Evolutionary conservation across 2,797 vertebrate genomes (phyloP), one percentile per base, ranked within the genome.

Genomic region (Fratercula arctica): DNA sequence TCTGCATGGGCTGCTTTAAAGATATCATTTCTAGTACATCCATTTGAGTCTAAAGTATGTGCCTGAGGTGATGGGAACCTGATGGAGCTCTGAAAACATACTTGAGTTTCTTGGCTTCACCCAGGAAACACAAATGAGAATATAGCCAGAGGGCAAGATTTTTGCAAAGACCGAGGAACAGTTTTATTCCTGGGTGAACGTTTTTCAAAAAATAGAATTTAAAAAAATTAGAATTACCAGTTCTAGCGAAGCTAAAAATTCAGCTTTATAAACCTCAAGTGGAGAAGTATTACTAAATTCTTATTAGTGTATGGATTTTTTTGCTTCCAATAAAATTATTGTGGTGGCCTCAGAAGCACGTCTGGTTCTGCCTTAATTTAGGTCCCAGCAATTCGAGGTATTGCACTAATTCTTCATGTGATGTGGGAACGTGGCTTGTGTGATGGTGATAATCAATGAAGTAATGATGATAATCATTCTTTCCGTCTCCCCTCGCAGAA

Each of bases 91-190:
- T 68, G 76, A 75, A 95, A 90, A 75, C 45, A 39, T 35, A 20
- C 85, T 90, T 13, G 43, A 86, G 48, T 84, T 93, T 94, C 85
- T 91, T 92, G 81, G 67, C 92, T 93, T 94, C 77, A 11, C 51
- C 59, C 77, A 85, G 70, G 77, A 96, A 96, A 37, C 67, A 20
- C 50, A 70, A 81, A 89, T 37, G 43, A 73, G 84, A 73, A 50
- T 0, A 0, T 9, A 53, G 76, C 95, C 39, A 43, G 67, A 70
- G 70, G 94, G 83, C 39, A 54, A 43, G 88, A 73, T 73, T 80
- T 91, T 78, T 92, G 59, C 50, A 11, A 18, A 86, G 83, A 60
- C 54, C 3, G 6, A 45, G 61, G 56, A 89, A 18, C 19, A 33
- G 6, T 43, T 77, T 89, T 61, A 67, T 85, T 89, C 26, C 51